Conservation (phyloP, 2,888 invertebrate genomes). For the Nephrotoma flavescens region DNA sequence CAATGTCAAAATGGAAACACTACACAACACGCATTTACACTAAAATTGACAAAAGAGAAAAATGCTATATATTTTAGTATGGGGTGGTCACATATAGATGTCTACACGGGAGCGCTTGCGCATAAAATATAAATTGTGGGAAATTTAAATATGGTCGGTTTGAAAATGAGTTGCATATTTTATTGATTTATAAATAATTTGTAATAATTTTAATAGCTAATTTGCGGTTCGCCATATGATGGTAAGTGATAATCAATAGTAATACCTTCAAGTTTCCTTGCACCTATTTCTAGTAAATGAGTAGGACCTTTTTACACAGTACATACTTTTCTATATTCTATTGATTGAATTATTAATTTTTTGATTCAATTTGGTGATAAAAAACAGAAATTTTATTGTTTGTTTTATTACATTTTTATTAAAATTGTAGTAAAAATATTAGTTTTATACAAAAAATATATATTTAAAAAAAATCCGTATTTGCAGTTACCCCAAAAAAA, state of each 20-base stretch:
- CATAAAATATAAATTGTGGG: background rate
- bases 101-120: conserved; percentile 1
- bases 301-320: too few relatives aligned
- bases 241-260: too few relatives aligned
- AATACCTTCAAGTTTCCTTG: too few relatives aligned
- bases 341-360: too few relatives aligned
- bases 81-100: background rate
- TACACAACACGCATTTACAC: conserved; percentile 1
- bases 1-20: conserved; percentile 1
- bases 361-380: too few relatives aligned
- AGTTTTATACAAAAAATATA: background rate
- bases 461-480: background rate
- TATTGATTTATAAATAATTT: too few relatives aligned
- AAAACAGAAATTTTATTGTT: background rate
- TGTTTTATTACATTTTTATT: background rate
- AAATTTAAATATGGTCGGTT: background rate
- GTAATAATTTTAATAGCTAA: too few relatives aligned
- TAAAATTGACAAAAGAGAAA: conserved; percentile 1
- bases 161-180: background rate
- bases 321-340: too few relatives aligned
- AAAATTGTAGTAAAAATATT: background rate
- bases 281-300: too few relatives aligned
- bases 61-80: background rate
- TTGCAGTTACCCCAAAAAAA: background rate
- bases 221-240: too few relatives aligned